Conservation (phyloP, 2,113 vertebrate species). For the Eurystomus gularis region DNA sequence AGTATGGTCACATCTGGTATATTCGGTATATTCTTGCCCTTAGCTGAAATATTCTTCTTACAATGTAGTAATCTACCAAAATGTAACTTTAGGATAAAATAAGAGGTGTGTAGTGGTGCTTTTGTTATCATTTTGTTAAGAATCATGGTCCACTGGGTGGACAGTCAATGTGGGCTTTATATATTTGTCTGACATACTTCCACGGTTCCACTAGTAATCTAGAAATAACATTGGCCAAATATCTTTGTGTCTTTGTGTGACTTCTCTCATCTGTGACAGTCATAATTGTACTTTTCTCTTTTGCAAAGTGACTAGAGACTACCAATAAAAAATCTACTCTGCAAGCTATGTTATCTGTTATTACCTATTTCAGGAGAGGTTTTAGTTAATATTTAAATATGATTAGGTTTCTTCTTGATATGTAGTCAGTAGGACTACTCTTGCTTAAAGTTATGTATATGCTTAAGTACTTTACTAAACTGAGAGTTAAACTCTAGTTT, state of each 20-base stretch:
- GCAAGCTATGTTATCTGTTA: background rate
- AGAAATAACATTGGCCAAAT: background rate
- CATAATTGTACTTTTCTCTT: background rate
- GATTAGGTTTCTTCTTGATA: background rate
- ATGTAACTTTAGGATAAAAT: background rate
- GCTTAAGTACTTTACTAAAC: background rate
- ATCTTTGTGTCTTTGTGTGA: background rate
- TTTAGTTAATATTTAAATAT: slow-evolving; percentile 23
- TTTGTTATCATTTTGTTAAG: background rate
- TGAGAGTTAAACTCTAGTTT: background rate
- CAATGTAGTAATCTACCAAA: background rate
- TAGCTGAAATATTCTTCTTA: background rate
- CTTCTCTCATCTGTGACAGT: background rate
- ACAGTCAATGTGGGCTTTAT: rapidly evolving
- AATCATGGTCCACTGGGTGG: background rate
- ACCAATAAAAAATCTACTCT: background rate
- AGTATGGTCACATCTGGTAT: background rate
- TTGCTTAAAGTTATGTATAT: background rate
- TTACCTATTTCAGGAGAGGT: background rate
- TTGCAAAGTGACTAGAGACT: background rate
- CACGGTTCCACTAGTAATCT: background rate
- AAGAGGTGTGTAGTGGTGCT: rapidly evolving
- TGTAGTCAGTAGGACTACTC: background rate
- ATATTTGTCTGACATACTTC: background rate
- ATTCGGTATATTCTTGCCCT: background rate